Evolutionary conservation across 2,797 vertebrate species (phyloP).

Genomic region (Alectoris magna): DNA sequence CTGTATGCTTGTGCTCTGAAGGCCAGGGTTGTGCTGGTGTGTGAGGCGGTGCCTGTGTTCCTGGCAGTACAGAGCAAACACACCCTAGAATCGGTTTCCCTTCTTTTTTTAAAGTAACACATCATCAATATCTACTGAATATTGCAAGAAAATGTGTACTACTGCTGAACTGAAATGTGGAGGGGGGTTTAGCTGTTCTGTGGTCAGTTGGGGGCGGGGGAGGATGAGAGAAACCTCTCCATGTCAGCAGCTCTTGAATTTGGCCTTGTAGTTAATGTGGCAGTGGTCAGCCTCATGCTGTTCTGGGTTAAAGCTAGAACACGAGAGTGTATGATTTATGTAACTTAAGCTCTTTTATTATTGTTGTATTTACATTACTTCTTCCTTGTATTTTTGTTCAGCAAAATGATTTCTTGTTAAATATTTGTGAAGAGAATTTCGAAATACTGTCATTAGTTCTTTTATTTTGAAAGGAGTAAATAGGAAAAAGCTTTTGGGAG

Average conservation of each 20-base stretch:
- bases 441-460: slow-evolving; percentile 15
- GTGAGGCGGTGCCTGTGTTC: not conserved
- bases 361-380: not conserved
- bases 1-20: fast-evolving
- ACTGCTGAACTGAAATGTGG: not conserved
- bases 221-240: not conserved
- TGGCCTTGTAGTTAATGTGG: not conserved
- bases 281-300: not conserved
- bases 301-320: not conserved
- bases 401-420: not conserved
- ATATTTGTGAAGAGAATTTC: not conserved
- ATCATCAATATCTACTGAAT: not conserved
- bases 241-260: not conserved
- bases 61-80: not conserved
- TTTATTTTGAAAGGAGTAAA: slow-evolving; percentile 59
- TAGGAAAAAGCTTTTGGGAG: slow-evolving; percentile 48
- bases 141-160: fast-evolving
- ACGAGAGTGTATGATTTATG: not conserved
- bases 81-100: not conserved
- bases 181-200: not conserved
- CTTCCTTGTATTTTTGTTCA: not conserved
- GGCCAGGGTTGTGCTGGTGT: fast-evolving
- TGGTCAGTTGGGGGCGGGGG: not conserved
- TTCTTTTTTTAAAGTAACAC: not conserved
- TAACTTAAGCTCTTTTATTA: not conserved